Conservation (phyloP, 2,113 vertebrate species). For the Pelmatolapia mariae region DNA sequence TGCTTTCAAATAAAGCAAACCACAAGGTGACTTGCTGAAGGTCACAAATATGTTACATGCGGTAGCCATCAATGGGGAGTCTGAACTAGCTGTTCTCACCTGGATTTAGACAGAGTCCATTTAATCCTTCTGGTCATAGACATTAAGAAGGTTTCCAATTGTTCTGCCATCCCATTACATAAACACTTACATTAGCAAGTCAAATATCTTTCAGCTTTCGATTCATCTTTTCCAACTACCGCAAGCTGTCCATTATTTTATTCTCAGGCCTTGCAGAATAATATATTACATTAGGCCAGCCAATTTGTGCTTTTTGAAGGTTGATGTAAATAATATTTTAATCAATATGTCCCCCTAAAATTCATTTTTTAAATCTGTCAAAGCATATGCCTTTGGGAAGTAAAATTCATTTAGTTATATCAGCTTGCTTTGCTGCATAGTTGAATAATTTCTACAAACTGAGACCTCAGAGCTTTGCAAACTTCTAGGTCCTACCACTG, state of each 20-base stretch:
- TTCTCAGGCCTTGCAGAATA: not conserved
- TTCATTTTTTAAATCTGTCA: not conserved
- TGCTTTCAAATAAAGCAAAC: not conserved
- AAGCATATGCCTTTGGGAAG: not conserved
- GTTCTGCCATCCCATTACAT: not conserved
- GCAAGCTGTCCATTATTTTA: not conserved
- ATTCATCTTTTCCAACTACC: not conserved
- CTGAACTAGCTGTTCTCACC: not conserved
- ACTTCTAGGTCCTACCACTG: not conserved
- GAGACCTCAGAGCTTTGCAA: not conserved
- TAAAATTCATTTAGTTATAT: constrained; percentile 15
- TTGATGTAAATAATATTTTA: not conserved
- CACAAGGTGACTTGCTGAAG: not conserved
- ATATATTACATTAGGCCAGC: not conserved
- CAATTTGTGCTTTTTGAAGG: not conserved
- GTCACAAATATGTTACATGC: not conserved
- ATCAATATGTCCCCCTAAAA: not conserved
- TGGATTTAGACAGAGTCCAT: not conserved
- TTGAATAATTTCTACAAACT: not conserved
- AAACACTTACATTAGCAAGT: not conserved
- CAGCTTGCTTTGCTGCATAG: not conserved
- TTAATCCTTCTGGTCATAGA: not conserved
- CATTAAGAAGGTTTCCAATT: not conserved
- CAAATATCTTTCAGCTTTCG: not conserved
- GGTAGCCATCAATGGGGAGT: not conserved